Evolutionary conservation across 2,888 invertebrate species (phyloP).

Genomic region (Exephanes ischioxanthus): DNA sequence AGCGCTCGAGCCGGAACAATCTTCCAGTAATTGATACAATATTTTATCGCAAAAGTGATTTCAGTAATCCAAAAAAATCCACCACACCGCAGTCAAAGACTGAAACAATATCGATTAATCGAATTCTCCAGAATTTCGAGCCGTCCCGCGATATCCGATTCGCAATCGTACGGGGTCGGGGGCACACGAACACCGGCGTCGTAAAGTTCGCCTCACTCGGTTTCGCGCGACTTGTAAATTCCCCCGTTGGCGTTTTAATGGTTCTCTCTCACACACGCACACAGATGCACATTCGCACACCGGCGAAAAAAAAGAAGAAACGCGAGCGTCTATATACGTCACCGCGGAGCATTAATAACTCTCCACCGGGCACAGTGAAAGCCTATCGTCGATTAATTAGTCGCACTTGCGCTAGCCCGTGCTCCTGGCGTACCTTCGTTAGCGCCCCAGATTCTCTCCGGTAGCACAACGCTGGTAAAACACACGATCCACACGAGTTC

Average conservation of each 20-base stretch:
- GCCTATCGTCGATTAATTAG: conserved; percentile 82
- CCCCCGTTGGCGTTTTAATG: conserved; percentile 83
- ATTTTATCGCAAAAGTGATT: too few relatives aligned
- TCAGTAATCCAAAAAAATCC: too few relatives aligned
- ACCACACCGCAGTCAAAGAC: background rate
- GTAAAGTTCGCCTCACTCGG: conserved; percentile 81
- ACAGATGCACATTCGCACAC: conserved; percentile 23
- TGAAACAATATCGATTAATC: background rate
- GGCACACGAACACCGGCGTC: conserved; percentile 75
- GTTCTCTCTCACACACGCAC: conserved; percentile 67
- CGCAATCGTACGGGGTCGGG: background rate
- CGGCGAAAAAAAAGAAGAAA: conserved; percentile 50
- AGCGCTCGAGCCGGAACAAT: too few relatives aligned
- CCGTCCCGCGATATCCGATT: conserved; percentile 1
- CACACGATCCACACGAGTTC: conserved; percentile 4
- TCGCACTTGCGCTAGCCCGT: conserved; percentile 72
- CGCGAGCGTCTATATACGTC: conserved; percentile 82
- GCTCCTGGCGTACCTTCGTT: conserved; percentile 62
- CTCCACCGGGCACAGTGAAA: conserved; percentile 74
- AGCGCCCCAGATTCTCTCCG: conserved; percentile 65
- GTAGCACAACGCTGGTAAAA: conserved; percentile 15
- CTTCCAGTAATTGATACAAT: too few relatives aligned
- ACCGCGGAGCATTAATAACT: conserved; percentile 83
- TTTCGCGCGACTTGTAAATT: conserved; percentile 78
- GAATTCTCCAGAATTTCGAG: conserved; percentile 1